Base-by-base conservation (phyloP, 2,888 invertebrate genomes). In the Drosophila ustulata region DNA sequence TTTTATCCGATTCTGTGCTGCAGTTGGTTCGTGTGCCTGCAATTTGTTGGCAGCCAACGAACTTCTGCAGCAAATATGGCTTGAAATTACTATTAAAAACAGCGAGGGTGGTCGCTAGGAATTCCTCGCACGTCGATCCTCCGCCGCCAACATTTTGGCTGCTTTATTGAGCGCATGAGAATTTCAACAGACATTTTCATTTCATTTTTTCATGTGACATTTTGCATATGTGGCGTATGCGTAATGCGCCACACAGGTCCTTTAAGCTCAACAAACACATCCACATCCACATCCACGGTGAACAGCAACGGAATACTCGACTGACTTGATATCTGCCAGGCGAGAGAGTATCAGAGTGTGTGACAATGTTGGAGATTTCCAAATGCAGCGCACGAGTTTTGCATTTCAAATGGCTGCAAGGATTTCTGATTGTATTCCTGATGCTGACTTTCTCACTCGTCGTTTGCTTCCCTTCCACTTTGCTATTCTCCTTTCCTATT, bases 291-390 rank as follows among this genome's bases (percentile, higher is more conserved):
- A 39, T 13, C 37, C 37, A 37, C 37, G 11, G 34, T 34, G 34
- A 34, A 34, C 34, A 8, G 8, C 32, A 28, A 43, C 41, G 62
- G 46, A 57, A 46, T 47, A 43, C 47, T n/a, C 13, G 41, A 53
- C 52, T 53, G 43, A 57, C 65, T 67, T 76, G 70, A 78, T 84
- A 79, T 79, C 58, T 63, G 28, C 34, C 51, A 37, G 30, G 13
- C 34, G 37, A 7, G 18, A 34, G 45, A 61, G 64, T 53, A 47
- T 46, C 63, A 56, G 37, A 64, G 53, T 58, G 57, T 78, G 70
- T 80, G 84, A 80, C 83, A 84, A 69, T 84, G 84, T 84, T 75
- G 78, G 63, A 82, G 84, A 82, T 84, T 78, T 73, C 30, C 71
- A 75, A 78, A 78, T 78, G 72, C 68, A 78, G 65, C 65, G 65